Conservation (phyloP, 2,797 vertebrate species). For the Thamnophis elegans region DNA sequence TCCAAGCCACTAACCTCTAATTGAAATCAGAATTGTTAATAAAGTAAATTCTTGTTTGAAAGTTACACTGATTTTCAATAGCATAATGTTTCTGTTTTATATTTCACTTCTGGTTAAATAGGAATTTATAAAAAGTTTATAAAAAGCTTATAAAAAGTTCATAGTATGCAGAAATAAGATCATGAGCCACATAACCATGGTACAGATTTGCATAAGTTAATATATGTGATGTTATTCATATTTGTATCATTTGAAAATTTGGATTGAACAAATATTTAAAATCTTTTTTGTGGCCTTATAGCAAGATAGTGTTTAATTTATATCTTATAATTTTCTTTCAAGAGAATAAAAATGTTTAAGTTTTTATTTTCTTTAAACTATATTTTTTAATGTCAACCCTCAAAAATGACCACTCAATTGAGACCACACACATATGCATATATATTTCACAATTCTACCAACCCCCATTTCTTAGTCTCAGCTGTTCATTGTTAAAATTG, state of each 20-base stretch:
- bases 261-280: not conserved
- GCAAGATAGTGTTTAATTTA: not conserved
- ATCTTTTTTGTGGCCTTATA: conserved; percentile 11
- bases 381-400: not conserved
- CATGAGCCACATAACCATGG: conserved; percentile 11
- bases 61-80: conserved; percentile 16
- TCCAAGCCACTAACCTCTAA: conserved; percentile 25
- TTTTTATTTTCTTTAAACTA: conserved; percentile 28
- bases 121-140: conserved; percentile 12
- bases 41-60: conserved; percentile 27
- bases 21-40: not conserved
- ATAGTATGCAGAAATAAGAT: conserved; percentile 23
- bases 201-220: conserved; percentile 30
- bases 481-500: not conserved
- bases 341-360: conserved; percentile 5
- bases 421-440: not conserved
- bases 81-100: not conserved
- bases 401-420: conserved; percentile 6
- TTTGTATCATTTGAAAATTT: conserved; percentile 16
- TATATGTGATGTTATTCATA: not conserved
- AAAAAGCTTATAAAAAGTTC: conserved; percentile 40
- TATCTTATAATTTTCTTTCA: not conserved
- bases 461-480: not conserved
- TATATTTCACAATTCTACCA: too few species aligned
- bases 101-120: conserved; percentile 33